These are phyloP conservation scores for Promerops cafer DNA, from an alignment of 2,113 vertebrate genomes.

Conservation along the genomic window DNA sequence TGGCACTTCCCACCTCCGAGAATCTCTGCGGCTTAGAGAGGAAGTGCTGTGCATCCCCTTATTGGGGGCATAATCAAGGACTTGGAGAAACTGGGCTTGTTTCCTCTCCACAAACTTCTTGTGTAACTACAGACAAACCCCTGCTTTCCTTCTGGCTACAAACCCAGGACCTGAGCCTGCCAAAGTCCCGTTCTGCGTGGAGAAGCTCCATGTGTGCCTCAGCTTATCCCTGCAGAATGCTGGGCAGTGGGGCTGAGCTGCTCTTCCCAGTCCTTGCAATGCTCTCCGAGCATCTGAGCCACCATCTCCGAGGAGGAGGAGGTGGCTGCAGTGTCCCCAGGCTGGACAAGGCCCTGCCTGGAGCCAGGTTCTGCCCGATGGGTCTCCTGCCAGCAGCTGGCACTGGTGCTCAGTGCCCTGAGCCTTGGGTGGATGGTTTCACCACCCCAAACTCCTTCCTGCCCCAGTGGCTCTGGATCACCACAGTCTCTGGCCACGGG, in stretches of 20 bases:
- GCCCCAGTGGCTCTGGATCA: neutral
- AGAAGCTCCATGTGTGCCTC: neutral
- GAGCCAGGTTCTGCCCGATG: neutral
- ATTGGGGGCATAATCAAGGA: neutral
- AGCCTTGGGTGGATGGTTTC: neutral
- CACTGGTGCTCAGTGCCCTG: neutral
- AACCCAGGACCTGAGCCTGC: neutral
- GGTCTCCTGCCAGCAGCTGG: neutral
- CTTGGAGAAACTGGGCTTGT: neutral
- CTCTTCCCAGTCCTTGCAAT: neutral
- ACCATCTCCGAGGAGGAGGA: neutral
- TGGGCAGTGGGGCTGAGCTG: neutral
- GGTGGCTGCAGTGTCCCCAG: neutral
- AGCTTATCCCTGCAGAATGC: neutral
- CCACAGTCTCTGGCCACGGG: accelerated
- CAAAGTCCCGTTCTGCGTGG: accelerated
- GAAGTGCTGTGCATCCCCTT: neutral
- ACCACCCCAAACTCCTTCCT: neutral
- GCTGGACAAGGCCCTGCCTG: too few species aligned
- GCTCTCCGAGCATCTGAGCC: neutral
- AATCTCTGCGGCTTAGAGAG: neutral
- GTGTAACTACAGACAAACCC: neutral
- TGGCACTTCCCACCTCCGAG: neutral
- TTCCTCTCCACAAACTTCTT: neutral
- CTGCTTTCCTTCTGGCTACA: neutral